Evolutionary conservation across 2,888 invertebrate species (phyloP).

Genomic region (Ditylenchus weischeri): DNA sequence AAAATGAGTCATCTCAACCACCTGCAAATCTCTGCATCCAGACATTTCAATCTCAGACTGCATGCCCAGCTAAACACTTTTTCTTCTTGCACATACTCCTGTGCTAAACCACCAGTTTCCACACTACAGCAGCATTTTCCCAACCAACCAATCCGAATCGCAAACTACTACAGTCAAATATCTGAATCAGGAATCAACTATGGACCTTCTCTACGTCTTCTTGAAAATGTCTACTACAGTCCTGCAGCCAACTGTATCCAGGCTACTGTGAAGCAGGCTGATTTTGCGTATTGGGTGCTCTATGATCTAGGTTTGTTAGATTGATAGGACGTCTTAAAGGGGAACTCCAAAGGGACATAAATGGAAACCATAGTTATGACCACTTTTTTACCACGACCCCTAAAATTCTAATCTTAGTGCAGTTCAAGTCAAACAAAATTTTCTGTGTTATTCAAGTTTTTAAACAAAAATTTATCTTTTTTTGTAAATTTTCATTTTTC

Average conservation of each 20-base stretch:
- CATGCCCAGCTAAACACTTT: not conserved
- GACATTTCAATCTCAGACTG: not conserved
- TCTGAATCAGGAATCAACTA: slow-evolving; percentile 7
- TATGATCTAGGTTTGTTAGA: slow-evolving; percentile 21
- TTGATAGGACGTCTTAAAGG: too few species aligned
- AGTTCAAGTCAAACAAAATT: too few species aligned
- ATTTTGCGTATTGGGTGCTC: slow-evolving; percentile 22
- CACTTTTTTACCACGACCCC: too few species aligned
- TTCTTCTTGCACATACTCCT: not conserved
- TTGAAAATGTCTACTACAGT: not conserved
- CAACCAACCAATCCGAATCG: not conserved
- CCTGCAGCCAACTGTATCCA: not conserved
- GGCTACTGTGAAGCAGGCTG: not conserved
- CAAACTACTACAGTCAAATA: slow-evolving; percentile 6
- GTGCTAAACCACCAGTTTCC: not conserved
- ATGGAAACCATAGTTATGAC: too few species aligned
- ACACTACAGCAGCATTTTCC: not conserved
- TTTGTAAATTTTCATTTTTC: too few species aligned
- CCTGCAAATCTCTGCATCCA: not conserved
- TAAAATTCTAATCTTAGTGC: too few species aligned
- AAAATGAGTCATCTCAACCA: not conserved
- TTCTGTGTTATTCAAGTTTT: too few species aligned
- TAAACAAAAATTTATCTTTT: too few species aligned
- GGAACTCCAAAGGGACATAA: too few species aligned
- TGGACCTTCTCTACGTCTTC: slow-evolving; percentile 8